These are phyloP conservation scores for Melieria omissa DNA, from an alignment of 2,888 invertebrate species.

Conservation along the genomic window DNA sequence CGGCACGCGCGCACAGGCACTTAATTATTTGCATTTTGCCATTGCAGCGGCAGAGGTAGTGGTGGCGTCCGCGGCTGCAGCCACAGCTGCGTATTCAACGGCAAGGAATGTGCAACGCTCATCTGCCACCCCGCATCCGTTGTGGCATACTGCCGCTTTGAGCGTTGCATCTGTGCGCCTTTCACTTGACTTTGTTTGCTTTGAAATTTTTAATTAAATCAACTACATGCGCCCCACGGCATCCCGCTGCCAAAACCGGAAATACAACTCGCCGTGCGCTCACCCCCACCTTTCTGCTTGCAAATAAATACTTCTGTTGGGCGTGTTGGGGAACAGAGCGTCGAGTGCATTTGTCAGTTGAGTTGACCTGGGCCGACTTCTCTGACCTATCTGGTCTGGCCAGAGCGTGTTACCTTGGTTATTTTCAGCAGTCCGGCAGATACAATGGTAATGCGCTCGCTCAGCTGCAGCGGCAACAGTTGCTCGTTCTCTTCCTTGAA, in stretches of 20 bases:
- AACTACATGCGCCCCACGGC: neutral
- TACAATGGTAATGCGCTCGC: slow-evolving; percentile 72
- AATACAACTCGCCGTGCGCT: too few relatives aligned
- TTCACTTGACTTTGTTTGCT: slow-evolving; percentile 3
- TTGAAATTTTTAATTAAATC: slow-evolving; percentile 3
- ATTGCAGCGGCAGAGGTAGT: neutral
- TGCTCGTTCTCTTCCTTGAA: slow-evolving; percentile 80
- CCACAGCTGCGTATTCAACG: too few relatives aligned
- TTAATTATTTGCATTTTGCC: neutral
- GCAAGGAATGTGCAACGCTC: too few relatives aligned
- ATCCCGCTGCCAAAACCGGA: too few relatives aligned
- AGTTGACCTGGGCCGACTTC: too few relatives aligned
- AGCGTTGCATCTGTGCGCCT: neutral
- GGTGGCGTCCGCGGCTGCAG: neutral
- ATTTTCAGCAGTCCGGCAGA: slow-evolving; percentile 76
- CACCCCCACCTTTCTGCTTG: neutral
- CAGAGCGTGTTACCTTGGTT: slow-evolving; percentile 68
- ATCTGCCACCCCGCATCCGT: neutral
- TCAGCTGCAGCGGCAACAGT: slow-evolving; percentile 75
- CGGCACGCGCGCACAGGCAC: neutral
- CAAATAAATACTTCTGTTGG: neutral
- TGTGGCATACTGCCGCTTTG: too few relatives aligned
- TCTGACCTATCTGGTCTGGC: too few relatives aligned
- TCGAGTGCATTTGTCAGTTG: neutral
- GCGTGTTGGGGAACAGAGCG: neutral